phyloP scores from a whole-genome alignment of 2,113 vertebrate species.

The Xiphophorus maculatus region DNA sequence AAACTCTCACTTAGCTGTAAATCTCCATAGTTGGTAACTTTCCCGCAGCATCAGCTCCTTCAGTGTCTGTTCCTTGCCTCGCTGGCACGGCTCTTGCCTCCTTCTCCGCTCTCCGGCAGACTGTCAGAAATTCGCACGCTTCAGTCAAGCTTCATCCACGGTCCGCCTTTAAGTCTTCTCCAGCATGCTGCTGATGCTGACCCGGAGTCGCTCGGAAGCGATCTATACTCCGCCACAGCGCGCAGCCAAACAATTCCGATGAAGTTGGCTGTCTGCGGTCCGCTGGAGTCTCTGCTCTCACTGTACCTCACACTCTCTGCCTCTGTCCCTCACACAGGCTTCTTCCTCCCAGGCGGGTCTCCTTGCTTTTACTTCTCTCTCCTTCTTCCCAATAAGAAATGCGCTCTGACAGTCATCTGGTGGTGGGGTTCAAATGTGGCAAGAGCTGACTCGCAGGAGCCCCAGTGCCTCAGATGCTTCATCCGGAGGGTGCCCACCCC shows the following conservation, averaged over 20 bases:
- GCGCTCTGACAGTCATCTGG: constrained; percentile 74
- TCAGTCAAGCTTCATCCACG: constrained; percentile 31
- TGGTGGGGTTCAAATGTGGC: constrained; percentile 60
- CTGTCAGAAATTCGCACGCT: constrained; percentile 13
- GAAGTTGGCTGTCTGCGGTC: constrained; percentile 60
- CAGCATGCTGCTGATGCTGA: constrained; percentile 32
- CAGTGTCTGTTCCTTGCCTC: constrained; percentile 25
- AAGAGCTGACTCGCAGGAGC: constrained; percentile 54
- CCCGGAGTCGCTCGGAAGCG: constrained; percentile 18
- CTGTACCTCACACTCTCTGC: constrained; percentile 38
- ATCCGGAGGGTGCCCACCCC: constrained; percentile 4
- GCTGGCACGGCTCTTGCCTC: constrained; percentile 19
- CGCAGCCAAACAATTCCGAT: constrained; percentile 46
- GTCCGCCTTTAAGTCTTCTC: constrained; percentile 46
- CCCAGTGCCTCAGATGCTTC: constrained; percentile 53
- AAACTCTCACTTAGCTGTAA: constrained; percentile 50
- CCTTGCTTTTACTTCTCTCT: constrained; percentile 55
- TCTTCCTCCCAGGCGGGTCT: constrained; percentile 29
- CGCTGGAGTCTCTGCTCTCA: constrained; percentile 28
- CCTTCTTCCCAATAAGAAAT: constrained; percentile 66
- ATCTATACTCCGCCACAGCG: constrained; percentile 48
- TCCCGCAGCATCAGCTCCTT: constrained; percentile 52
- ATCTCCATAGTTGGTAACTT: constrained; percentile 72
- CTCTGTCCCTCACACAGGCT: not conserved
- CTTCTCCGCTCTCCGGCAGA: constrained; percentile 39